Percentiles rank a stretch among this genome's conserved stretches.
These are phyloP conservation scores for Caenorhabditis parvicauda DNA, from an alignment of 2,888 invertebrate species.

Conservation along the genomic window DNA sequence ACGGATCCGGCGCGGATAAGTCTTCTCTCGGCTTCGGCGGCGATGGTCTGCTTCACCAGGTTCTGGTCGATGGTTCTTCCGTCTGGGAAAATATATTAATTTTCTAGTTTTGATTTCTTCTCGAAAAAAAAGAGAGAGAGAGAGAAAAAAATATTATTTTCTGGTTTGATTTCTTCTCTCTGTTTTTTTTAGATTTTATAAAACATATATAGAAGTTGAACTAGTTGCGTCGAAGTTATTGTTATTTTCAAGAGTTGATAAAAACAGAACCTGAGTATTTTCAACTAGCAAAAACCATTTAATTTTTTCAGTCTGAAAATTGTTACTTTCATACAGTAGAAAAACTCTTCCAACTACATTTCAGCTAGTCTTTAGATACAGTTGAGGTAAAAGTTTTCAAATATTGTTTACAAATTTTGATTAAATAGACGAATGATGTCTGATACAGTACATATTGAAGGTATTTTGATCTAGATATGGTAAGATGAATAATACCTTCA, in stretches of 20 bases:
- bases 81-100: slow-evolving; percentile 32
- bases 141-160: background rate
- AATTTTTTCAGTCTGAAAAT: too few relatives aligned
- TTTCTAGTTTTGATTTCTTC: background rate
- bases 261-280: too few relatives aligned
- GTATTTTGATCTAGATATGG: slow-evolving; percentile 2
- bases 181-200: background rate
- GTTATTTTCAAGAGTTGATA: too few relatives aligned
- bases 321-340: too few relatives aligned
- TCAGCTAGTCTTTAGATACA: too few relatives aligned
- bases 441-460: background rate
- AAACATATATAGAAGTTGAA: background rate
- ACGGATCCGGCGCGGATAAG: slow-evolving; percentile 55
- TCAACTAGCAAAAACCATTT: too few relatives aligned
- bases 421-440: background rate
- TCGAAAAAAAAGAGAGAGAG: background rate
- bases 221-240: too few relatives aligned
- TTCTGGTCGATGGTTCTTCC: slow-evolving; percentile 55
- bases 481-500: slow-evolving; percentile 41
- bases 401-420: too few relatives aligned
- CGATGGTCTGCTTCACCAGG: slow-evolving; percentile 62
- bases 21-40: slow-evolving; percentile 57
- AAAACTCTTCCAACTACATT: too few relatives aligned
- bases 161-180: background rate
- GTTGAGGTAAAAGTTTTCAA: too few relatives aligned